Percentiles rank a stretch among this genome's conserved stretches.
phyloP scores from a whole-genome alignment of 2,888 invertebrate genomes.

The Catocala nupta region DNA sequence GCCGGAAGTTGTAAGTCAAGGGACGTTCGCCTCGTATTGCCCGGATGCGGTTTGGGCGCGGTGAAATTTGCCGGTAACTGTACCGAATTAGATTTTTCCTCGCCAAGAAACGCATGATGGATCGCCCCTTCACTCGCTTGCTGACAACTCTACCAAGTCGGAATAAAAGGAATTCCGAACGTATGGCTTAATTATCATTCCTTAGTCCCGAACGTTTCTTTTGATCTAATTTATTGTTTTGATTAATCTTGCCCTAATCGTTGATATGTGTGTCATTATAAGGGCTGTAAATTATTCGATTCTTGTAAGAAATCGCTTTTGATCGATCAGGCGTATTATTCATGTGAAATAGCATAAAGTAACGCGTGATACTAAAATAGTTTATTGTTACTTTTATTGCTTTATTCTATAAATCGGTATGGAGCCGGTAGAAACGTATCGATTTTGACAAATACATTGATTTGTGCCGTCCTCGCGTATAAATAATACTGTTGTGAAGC shows the following conservation, averaged over 20 bases:
- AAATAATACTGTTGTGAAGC: constrained; percentile 73
- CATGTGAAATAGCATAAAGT: constrained; percentile 5
- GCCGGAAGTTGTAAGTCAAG: constrained; percentile 70
- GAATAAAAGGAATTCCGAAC: constrained; percentile 55
- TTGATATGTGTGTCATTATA: constrained; percentile 23
- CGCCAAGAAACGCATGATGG: constrained; percentile 65
- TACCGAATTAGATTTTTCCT: constrained; percentile 71
- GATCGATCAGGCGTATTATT: background rate
- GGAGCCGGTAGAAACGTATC: constrained; percentile 54
- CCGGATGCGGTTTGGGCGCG: constrained; percentile 68
- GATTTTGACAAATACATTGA: constrained; percentile 70
- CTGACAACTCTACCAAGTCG: constrained; percentile 51
- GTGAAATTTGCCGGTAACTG: constrained; percentile 68
- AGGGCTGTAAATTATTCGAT: constrained; percentile 12
- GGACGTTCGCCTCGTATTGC: constrained; percentile 63
- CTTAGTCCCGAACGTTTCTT: constrained; percentile 36
- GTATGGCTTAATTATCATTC: constrained; percentile 55
- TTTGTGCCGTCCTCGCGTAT: constrained; percentile 70
- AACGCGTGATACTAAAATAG: constrained; percentile 18
- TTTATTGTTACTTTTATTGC: constrained; percentile 26
- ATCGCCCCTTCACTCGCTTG: constrained; percentile 57
- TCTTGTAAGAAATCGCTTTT: constrained; percentile 7
- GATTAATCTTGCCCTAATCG: constrained; percentile 24
- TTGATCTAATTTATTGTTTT: constrained; percentile 46
- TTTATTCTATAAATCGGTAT: constrained; percentile 43